Conservation (phyloP, 2,888 invertebrate genomes). For the Ypsolopha sequella region DNA sequence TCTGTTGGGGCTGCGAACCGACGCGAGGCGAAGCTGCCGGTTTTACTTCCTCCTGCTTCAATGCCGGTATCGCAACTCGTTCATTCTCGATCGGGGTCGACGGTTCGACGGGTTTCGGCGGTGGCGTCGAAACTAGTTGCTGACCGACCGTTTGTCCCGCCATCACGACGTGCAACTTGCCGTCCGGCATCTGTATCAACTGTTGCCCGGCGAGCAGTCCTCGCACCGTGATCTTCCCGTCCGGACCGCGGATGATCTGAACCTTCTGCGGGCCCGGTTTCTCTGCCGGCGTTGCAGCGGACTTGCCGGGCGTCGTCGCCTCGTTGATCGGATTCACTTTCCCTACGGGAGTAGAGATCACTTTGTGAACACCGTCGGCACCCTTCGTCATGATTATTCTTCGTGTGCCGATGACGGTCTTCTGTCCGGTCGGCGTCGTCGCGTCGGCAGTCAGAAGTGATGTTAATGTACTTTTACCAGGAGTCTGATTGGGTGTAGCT, state of each 20-base stretch:
- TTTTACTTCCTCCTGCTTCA: conserved; percentile 19
- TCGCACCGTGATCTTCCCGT: conserved; percentile 92
- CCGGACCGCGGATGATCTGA: conserved; percentile 90
- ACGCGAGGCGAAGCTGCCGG: conserved; percentile 11
- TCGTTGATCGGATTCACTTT: conserved; percentile 50
- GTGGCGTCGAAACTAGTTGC: conserved; percentile 47
- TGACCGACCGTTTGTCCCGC: conserved; percentile 69
- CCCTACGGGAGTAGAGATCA: conserved; percentile 72
- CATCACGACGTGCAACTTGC: conserved; percentile 88
- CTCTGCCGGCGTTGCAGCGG: conserved; percentile 29
- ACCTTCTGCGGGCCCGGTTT: conserved; percentile 79
- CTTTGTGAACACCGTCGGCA: conserved; percentile 75
- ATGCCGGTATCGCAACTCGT: conserved; percentile 9
- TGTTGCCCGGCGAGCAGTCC: conserved; percentile 95
- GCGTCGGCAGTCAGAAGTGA: conserved; percentile 71
- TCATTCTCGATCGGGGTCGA: conserved; percentile 17
- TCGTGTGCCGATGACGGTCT: conserved; percentile 74
- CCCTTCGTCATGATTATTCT: conserved; percentile 83
- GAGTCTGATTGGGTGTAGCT: conserved; percentile 59
- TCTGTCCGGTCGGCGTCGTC: conserved; percentile 69
- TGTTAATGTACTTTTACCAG: conserved; percentile 75
- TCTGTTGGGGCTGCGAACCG: conserved; percentile 22
- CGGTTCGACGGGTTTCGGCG: conserved; percentile 17
- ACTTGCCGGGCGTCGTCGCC: conserved; percentile 55
- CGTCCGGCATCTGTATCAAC: conserved; percentile 92